Evolutionary conservation across 35 echinoderm and acorn worm genomes (phyloP).

Genomic region (Apostichopus japonicus): DNA sequence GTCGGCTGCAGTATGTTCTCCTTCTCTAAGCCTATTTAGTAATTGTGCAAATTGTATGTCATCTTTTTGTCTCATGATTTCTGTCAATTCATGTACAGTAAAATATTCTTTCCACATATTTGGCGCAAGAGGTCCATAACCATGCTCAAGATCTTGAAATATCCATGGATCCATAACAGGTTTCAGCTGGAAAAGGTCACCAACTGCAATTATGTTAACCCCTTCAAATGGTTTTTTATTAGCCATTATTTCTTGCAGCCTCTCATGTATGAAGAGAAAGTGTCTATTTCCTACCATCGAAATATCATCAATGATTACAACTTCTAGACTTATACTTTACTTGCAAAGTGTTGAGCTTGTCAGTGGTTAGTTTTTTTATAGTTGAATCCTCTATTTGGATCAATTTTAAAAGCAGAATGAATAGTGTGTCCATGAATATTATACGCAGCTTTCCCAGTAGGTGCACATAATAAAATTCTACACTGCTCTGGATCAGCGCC

Average conservation of each 20-base stretch:
- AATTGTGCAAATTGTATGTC: conserved; percentile 2
- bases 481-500: conserved; percentile 43
- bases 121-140: no score
- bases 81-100: no score
- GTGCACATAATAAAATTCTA: conserved; percentile 40
- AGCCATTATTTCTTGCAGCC: conserved; percentile 31
- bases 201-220: background rate
- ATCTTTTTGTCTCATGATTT: no score
- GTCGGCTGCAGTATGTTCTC: conserved; percentile 27
- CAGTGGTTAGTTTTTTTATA: conserved; percentile 33
- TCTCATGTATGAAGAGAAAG: conserved; percentile 19
- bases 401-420: conserved; percentile 49
- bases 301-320: conserved; percentile 60
- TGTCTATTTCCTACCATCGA: conserved; percentile 59
- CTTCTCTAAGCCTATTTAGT: conserved; percentile 41
- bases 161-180: no score
- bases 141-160: no score
- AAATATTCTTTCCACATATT: no score
- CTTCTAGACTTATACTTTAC: conserved; percentile 52
- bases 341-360: conserved; percentile 51
- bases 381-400: conserved; percentile 36
- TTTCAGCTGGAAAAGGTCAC: no score
- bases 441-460: conserved; percentile 58
- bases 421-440: conserved; percentile 39
- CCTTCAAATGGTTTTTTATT: conserved; percentile 41